Conservation (phyloP, 1,140 invertebrate species). For the Aphelinus certus region DNA sequence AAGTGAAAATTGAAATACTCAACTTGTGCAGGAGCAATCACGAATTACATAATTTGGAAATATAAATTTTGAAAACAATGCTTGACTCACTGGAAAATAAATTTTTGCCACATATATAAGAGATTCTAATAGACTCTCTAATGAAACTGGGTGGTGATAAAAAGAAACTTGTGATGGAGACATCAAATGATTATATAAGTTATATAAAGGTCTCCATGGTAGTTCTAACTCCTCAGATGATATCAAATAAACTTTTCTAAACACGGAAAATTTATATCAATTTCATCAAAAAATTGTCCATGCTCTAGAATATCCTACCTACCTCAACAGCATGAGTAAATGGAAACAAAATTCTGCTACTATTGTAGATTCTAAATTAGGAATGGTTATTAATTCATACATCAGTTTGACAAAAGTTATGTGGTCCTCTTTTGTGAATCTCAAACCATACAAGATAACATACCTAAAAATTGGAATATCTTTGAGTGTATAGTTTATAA, state of each 20-base stretch:
- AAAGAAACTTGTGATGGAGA: constrained; percentile 67
- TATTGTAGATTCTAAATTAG: constrained; percentile 74
- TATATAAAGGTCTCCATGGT: constrained; percentile 88
- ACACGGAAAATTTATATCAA: constrained; percentile 1
- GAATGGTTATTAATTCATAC: constrained; percentile 80
- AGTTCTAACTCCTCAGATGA: constrained; percentile 82
- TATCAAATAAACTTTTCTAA: constrained; percentile 82
- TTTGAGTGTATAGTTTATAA: neutral
- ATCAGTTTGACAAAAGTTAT: constrained; percentile 83
- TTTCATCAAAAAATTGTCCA: too few species aligned
- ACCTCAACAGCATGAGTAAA: too few species aligned
- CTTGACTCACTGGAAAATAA: constrained; percentile 59
- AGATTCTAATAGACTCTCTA: constrained; percentile 49
- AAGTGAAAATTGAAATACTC: constrained; percentile 2
- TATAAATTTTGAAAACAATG: constrained; percentile 21
- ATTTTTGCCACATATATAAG: constrained; percentile 54
- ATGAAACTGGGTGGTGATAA: constrained; percentile 71
- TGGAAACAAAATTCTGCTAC: too few species aligned
- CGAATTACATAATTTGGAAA: too few species aligned
- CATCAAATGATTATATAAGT: constrained; percentile 69
- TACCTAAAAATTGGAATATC: constrained; percentile 71
- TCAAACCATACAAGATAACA: constrained; percentile 82
- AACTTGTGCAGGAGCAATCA: neutral
- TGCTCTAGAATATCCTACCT: too few species aligned
- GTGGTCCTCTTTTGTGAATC: constrained; percentile 92